These are phyloP conservation scores for Fulica atra DNA, from an alignment of 2,113 vertebrate species.

Conservation along the genomic window DNA sequence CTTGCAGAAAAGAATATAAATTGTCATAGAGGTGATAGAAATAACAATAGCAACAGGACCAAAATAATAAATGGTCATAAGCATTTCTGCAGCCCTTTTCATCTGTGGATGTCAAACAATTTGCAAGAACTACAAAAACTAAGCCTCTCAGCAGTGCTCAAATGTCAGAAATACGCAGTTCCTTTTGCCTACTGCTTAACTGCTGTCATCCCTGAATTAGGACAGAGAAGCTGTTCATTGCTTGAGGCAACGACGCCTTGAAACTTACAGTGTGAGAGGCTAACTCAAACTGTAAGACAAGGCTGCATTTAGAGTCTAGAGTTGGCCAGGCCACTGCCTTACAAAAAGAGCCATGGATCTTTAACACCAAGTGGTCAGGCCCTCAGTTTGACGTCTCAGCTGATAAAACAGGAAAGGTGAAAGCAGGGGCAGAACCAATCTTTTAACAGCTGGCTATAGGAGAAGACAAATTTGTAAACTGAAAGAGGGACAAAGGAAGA, in stretches of 20 bases:
- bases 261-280: constrained; percentile 29
- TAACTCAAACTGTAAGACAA: constrained; percentile 47
- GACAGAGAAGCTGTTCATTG: constrained; percentile 34
- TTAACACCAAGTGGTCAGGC: constrained; percentile 64
- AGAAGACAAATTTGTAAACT: constrained; percentile 74
- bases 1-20: constrained; percentile 2
- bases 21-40: not conserved
- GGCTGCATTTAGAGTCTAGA: constrained; percentile 49
- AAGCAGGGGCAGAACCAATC: constrained; percentile 72
- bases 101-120: not conserved
- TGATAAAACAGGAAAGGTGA: constrained; percentile 71
- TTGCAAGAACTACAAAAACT: not conserved
- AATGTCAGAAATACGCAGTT: not conserved
- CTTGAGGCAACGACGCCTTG: not conserved
- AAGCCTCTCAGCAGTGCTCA: not conserved
- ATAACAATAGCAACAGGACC: not conserved
- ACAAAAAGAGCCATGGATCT: constrained; percentile 67
- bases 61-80: not conserved
- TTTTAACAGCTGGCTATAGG: constrained; percentile 70
- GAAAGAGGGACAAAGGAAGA: constrained; percentile 67
- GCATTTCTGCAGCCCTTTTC: not conserved
- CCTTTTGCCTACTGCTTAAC: constrained; percentile 21
- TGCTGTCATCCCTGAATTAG: constrained; percentile 17
- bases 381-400: constrained; percentile 64
- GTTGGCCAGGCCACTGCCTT: constrained; percentile 47